Percentiles rank a stretch among this genome's conserved stretches.
Evolutionary conservation across 2,797 vertebrate genomes (phyloP).

Genomic region (Lacerta viridis): DNA sequence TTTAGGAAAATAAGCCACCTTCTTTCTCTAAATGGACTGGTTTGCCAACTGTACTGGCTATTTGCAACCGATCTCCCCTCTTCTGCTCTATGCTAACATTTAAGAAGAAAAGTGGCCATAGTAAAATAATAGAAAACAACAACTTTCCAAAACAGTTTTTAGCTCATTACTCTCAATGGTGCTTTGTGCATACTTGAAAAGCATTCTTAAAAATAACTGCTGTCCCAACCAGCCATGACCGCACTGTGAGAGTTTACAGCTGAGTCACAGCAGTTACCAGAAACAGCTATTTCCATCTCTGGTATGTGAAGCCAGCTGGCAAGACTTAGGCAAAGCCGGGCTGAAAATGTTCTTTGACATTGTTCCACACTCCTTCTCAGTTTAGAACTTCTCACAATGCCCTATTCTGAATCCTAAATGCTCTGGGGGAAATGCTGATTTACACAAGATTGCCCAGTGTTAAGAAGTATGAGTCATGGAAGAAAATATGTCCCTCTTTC

Average conservation of each 20-base stretch:
- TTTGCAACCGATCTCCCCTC: conserved; percentile 10
- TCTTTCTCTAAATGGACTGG: conserved; percentile 31
- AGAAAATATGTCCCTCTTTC: not conserved
- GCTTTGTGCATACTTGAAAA: conserved; percentile 41
- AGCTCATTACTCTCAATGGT: conserved; percentile 35
- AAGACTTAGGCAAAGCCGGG: conserved; percentile 21
- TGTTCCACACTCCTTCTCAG: not conserved
- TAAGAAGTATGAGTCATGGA: not conserved
- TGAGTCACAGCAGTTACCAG: conserved; percentile 56
- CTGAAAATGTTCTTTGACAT: conserved; percentile 38
- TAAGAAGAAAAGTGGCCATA: conserved; percentile 9
- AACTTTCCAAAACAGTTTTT: conserved; percentile 35
- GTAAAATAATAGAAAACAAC: conserved; percentile 30
- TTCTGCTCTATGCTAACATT: not conserved
- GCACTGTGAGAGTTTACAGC: conserved; percentile 20
- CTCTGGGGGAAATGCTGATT: not conserved
- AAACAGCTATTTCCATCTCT: conserved; percentile 30
- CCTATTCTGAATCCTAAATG: conserved; percentile 13
- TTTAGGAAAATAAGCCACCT: not conserved
- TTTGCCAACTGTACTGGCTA: conserved; percentile 23
- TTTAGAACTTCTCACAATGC: conserved; percentile 9
- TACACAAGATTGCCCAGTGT: not conserved
- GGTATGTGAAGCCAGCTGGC: conserved; percentile 31
- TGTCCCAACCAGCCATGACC: conserved; percentile 27
- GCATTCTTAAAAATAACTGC: conserved; percentile 32